Evolutionary conservation across 2,888 invertebrate species (phyloP).

Genomic region (Mamestra brassicae): DNA sequence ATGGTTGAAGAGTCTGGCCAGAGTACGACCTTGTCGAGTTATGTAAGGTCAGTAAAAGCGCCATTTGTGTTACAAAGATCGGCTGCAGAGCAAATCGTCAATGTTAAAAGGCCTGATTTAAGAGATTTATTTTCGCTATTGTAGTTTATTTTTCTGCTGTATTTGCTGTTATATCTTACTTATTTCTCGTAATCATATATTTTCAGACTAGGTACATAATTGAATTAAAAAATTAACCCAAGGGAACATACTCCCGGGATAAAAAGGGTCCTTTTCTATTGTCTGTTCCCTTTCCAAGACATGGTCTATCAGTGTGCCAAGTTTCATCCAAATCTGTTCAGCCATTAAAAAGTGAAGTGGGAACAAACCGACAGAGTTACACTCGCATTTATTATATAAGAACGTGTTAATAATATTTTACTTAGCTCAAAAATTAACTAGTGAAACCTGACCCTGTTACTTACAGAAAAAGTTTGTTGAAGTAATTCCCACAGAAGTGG

Average conservation of each 20-base stretch:
- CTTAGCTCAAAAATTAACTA: background rate
- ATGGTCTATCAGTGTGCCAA: no score
- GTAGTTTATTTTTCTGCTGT: background rate
- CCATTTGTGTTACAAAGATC: conserved; percentile 4
- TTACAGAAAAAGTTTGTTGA: background rate
- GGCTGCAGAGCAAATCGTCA: background rate
- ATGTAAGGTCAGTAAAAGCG: conserved; percentile 56
- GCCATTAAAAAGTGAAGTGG: no score
- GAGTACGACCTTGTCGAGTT: conserved; percentile 49
- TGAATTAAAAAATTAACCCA: no score
- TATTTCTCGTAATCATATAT: background rate
- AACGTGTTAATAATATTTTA: background rate
- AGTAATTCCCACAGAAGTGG: background rate
- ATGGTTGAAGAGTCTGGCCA: conserved; percentile 25
- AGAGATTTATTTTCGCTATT: conserved; percentile 1
- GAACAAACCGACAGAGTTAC: no score
- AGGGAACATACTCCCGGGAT: no score
- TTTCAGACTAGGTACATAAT: no score
- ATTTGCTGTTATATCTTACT: background rate
- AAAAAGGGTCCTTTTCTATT: no score
- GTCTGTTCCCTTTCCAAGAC: no score
- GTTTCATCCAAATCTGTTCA: no score
- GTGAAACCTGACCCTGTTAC: background rate
- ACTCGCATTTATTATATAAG: no score
- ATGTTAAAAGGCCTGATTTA: conserved; percentile 9